Evolutionary conservation across 1,140 invertebrate species (phyloP), one percentile per base, ranked within the genome.

Genomic region (Drepana arcuata): DNA sequence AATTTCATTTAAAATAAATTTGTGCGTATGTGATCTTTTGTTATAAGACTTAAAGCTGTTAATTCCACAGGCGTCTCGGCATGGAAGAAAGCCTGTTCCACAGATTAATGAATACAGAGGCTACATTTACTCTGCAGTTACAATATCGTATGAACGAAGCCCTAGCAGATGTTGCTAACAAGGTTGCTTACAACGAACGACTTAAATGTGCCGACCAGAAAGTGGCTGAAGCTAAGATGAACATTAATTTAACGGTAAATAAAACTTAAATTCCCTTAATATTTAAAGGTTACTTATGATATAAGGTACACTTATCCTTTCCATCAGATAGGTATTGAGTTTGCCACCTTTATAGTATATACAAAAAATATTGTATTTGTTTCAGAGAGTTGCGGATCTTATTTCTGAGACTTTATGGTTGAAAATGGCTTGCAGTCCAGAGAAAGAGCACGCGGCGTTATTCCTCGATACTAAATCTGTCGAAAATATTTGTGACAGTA

Each of bases 141-240:
- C 97, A 99, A 64, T 99, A 98, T 68, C 88, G 97, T 57, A 99
- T 99, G 97, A 99, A 98, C 83, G 85, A 85, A 60, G 83, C 84
- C 2, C 94, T 99, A 7, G 96, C 92, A 66, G 71, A 86, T 12
- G 52, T 98, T 23, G 93, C 95, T 9, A 99, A 98, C 75, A 74
- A 85, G 28, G 75, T 98, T 0, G 94, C 94, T 0, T 99, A 99
- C 61, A 80, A 90, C 2, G 88, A 89, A 2, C 69, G 87, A 23
- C 81, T 99, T n/a, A 61, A 88, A 55, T 92, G 92, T 71, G 95
- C 89, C 0, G 89, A 86, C 59, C 84, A 90, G 14, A 60, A 57
- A 0, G 84, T 96, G 1, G 89, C 88, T 2, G 81, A 85, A 28
- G 89, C 27, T 1, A 52, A 16, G 30, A 34, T 75, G n/a, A 21